Evolutionary conservation across 2,797 vertebrate genomes (phyloP).

Genomic region (Etheostoma perlongum): DNA sequence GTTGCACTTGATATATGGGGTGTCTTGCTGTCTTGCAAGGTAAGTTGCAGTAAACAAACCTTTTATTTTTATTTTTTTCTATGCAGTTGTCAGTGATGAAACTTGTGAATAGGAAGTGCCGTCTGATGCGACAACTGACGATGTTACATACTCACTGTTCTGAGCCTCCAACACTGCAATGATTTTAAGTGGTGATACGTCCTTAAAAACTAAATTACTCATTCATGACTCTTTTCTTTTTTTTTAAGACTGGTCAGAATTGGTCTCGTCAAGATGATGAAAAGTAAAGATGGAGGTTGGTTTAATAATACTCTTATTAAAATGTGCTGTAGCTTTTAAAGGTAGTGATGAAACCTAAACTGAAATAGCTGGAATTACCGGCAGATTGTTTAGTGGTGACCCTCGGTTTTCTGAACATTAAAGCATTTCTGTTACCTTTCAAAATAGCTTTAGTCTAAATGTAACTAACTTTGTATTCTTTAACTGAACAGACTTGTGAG

Average conservation of each 20-base stretch:
- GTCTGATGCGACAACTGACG: conserved; percentile 88
- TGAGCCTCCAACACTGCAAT: conserved; percentile 55
- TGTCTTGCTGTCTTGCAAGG: background rate
- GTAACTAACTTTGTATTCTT: background rate
- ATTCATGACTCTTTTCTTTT: background rate
- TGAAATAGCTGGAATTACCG: conserved; percentile 92
- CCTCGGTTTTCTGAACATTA: conserved; percentile 85
- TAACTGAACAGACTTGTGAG: background rate
- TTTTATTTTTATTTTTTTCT: rapidly evolving
- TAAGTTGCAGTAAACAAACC: background rate
- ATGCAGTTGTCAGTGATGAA: conserved; percentile 70
- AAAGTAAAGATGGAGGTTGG: conserved; percentile 8
- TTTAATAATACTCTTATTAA: background rate
- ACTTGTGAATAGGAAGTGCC: conserved; percentile 87
- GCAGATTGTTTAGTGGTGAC: conserved; percentile 91
- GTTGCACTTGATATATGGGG: rapidly evolving
- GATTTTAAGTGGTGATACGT: rapidly evolving
- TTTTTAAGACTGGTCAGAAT: background rate
- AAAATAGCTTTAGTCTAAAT: background rate
- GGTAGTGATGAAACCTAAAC: conserved; percentile 67
- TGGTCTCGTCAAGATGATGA: rapidly evolving
- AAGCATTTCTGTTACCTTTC: rapidly evolving
- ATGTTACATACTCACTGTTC: conserved; percentile 73
- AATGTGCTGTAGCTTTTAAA: background rate
- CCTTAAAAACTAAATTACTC: too few species aligned